Evolutionary conservation across 1,140 invertebrate species (phyloP).

Genomic region (Drosophila serrata): DNA sequence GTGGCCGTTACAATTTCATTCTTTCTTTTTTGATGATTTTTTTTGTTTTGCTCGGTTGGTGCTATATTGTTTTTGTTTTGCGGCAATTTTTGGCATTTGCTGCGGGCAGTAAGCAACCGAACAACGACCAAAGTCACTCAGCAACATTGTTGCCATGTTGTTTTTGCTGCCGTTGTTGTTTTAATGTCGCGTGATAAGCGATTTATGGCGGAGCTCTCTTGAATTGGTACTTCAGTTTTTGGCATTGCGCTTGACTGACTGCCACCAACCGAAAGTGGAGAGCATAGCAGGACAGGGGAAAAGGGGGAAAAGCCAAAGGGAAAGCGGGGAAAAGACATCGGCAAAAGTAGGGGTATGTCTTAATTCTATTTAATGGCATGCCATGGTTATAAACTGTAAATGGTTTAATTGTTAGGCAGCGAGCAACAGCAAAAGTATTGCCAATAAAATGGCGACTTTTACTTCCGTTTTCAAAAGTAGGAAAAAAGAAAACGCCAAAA

Average conservation of each 20-base stretch:
- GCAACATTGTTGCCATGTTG: constrained; percentile 56
- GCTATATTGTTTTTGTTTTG: constrained; percentile 79
- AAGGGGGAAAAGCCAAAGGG: neutral
- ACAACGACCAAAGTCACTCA: constrained; percentile 57
- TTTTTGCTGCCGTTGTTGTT: constrained; percentile 67
- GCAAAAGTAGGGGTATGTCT: constrained; percentile 55
- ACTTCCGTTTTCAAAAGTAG: neutral
- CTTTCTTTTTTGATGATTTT: constrained; percentile 16
- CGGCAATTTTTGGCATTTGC: constrained; percentile 82
- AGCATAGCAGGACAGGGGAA: neutral
- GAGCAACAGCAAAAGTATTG: constrained; percentile 39
- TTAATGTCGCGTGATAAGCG: constrained; percentile 83
- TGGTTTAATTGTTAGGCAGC: constrained; percentile 76
- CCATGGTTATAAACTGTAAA: constrained; percentile 81
- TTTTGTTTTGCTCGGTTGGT: constrained; percentile 64
- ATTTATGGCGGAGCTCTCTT: constrained; percentile 80
- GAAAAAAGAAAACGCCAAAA: neutral
- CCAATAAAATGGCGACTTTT: constrained; percentile 55
- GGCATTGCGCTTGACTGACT: constrained; percentile 75
- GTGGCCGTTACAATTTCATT: constrained; percentile 71
- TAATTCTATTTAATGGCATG: constrained; percentile 80
- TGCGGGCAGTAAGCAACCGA: constrained; percentile 65
- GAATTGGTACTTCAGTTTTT: constrained; percentile 75
- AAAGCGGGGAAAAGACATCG: constrained; percentile 4
- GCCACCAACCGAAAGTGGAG: constrained; percentile 26